These are phyloP conservation scores for Porites evermanni DNA, from an alignment of 92 coral and sea anemone species.

Conservation along the genomic window DNA sequence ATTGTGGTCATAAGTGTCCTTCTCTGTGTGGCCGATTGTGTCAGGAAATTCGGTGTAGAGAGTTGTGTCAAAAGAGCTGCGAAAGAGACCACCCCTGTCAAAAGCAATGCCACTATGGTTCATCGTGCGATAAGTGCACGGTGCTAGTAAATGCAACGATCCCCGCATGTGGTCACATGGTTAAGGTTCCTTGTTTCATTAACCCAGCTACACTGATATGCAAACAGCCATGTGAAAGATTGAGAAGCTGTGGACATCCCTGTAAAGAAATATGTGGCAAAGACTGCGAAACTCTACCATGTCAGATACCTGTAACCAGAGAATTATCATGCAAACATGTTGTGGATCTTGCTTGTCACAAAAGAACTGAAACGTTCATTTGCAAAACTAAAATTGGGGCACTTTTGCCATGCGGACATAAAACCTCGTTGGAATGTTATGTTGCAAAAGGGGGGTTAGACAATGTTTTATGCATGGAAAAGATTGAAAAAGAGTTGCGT, in stretches of 20 bases:
- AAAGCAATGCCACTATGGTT: constrained; percentile 57
- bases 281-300: constrained; percentile 28
- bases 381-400: constrained; percentile 2
- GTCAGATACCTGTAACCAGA: constrained; percentile 38
- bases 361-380: constrained; percentile 1
- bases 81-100: constrained; percentile 58
- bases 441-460: neutral
- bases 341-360: constrained; percentile 20
- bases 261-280: constrained; percentile 34
- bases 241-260: constrained; percentile 48
- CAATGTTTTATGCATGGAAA: neutral
- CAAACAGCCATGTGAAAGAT: constrained; percentile 48
- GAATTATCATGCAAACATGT: constrained; percentile 65
- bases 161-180: constrained; percentile 66
- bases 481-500: neutral
- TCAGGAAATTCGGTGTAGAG: constrained; percentile 7
- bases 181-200: constrained; percentile 39
- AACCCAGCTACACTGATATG: constrained; percentile 33
- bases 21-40: constrained; percentile 8
- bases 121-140: constrained; percentile 53
- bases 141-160: constrained; percentile 33
- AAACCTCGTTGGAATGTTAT: constrained; percentile 18
- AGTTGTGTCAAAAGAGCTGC: constrained; percentile 36
- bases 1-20: constrained; percentile 23
- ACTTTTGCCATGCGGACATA: constrained; percentile 29